A percentile compares a stretch with the other conserved stretches of the same genome.
phyloP scores from a whole-genome alignment of 2,888 invertebrate species.

The Corythucha ciliata region DNA sequence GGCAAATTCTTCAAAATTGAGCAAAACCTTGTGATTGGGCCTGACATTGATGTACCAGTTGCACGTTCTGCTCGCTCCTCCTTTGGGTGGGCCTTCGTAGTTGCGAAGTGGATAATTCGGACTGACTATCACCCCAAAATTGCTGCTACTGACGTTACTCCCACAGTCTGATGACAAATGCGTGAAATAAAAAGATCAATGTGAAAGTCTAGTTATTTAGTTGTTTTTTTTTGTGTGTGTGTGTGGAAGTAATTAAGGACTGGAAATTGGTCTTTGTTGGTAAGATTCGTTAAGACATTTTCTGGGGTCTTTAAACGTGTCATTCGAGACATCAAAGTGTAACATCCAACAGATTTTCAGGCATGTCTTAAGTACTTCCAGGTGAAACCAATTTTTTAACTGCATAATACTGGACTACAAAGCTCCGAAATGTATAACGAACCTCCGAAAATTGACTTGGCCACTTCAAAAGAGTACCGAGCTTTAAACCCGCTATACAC shows the following conservation, averaged over 20 bases:
- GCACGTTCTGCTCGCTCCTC: conserved; percentile 78
- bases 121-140: conserved; percentile 74
- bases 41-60: conserved; percentile 92
- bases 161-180: conserved; percentile 93
- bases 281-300: too few relatives aligned
- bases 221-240: too few relatives aligned
- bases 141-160: conserved; percentile 74
- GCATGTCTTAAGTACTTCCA: too few relatives aligned
- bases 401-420: too few relatives aligned
- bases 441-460: conserved; percentile 75
- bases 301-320: too few relatives aligned
- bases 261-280: too few relatives aligned
- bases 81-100: conserved; percentile 73
- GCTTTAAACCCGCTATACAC: conserved; percentile 96
- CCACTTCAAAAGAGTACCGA: conserved; percentile 82
- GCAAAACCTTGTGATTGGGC: conserved; percentile 74
- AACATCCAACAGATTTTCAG: too few relatives aligned
- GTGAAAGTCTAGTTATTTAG: too few relatives aligned
- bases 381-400: too few relatives aligned
- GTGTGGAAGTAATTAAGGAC: too few relatives aligned
- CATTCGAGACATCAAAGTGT: too few relatives aligned
- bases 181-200: conserved; percentile 14
- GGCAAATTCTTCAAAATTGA: conserved; percentile 84
- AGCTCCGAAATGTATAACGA: too few relatives aligned
- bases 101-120: conserved; percentile 77